Percentiles rank a stretch among this genome's conserved stretches.
phyloP scores from a whole-genome alignment of 2,888 invertebrate genomes.

The Cheilosia scutellata region DNA sequence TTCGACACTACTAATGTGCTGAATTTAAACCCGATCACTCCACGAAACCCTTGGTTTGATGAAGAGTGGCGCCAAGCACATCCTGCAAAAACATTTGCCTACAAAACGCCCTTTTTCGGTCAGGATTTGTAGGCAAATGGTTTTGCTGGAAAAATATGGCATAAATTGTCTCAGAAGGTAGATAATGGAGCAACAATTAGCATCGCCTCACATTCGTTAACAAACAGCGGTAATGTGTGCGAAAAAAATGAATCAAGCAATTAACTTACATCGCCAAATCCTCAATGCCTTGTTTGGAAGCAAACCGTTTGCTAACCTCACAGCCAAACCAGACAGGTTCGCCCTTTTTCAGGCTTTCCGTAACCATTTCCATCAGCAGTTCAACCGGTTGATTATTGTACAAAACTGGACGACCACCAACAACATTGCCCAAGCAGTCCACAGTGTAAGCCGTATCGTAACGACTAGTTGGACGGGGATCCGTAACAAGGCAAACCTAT shows the following conservation, averaged over 20 bases:
- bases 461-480: constrained; percentile 92
- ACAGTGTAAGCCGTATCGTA: constrained; percentile 93
- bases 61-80: too few species aligned
- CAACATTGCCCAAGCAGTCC: constrained; percentile 94
- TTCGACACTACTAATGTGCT: too few species aligned
- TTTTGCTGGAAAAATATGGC: too few species aligned
- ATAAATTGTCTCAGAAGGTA: too few species aligned
- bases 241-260: background rate
- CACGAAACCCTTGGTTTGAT: too few species aligned
- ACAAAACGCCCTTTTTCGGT: too few species aligned
- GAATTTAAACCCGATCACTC: too few species aligned
- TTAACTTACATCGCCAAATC: constrained; percentile 89
- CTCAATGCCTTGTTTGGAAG: constrained; percentile 91
- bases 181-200: too few species aligned
- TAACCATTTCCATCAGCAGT: constrained; percentile 89
- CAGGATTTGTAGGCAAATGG: too few species aligned
- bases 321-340: constrained; percentile 97
- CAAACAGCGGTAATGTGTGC: too few species aligned
- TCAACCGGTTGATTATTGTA: constrained; percentile 96
- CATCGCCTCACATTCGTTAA: too few species aligned
- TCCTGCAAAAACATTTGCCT: too few species aligned
- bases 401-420: constrained; percentile 90
- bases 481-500: constrained; percentile 93
- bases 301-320: constrained; percentile 93
- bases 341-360: constrained; percentile 90